Conservation (phyloP, 2,888 invertebrate species). For the Campopleginae sp. region DNA sequence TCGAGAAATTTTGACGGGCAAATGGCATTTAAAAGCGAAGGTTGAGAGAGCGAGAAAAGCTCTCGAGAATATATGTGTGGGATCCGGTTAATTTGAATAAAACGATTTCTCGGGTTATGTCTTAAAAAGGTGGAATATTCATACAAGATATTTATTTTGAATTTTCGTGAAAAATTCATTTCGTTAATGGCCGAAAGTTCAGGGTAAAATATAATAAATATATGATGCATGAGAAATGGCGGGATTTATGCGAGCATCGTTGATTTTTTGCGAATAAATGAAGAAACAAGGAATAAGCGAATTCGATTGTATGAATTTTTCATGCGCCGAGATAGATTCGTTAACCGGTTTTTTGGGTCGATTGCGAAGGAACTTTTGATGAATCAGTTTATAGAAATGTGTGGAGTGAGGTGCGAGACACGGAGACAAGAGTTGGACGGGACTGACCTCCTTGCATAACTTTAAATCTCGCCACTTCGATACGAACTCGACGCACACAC, state of each 20-base stretch:
- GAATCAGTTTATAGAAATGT: conserved; percentile 37
- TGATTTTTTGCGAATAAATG: background rate
- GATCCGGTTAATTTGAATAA: background rate
- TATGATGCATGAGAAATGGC: background rate
- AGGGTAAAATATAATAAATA: background rate
- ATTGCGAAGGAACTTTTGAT: conserved; percentile 10
- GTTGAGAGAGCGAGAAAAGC: background rate
- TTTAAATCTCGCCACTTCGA: conserved; percentile 63
- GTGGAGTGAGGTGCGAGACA: conserved; percentile 31
- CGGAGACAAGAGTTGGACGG: conserved; percentile 60
- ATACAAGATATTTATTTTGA: background rate
- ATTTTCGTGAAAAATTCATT: background rate
- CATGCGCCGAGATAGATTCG: background rate
- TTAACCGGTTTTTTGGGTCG: background rate
- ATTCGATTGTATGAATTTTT: background rate
- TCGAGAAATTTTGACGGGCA: background rate
- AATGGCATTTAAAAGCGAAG: background rate
- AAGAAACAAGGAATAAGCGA: background rate
- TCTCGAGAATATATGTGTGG: background rate
- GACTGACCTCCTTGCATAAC: conserved; percentile 75
- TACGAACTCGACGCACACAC: conserved; percentile 31
- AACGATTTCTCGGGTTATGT: background rate
- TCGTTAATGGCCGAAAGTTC: background rate
- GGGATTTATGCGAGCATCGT: background rate
- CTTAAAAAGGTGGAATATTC: background rate